phyloP scores from a whole-genome alignment of 2,797 vertebrate genomes.

The Argyrosomus regius region DNA sequence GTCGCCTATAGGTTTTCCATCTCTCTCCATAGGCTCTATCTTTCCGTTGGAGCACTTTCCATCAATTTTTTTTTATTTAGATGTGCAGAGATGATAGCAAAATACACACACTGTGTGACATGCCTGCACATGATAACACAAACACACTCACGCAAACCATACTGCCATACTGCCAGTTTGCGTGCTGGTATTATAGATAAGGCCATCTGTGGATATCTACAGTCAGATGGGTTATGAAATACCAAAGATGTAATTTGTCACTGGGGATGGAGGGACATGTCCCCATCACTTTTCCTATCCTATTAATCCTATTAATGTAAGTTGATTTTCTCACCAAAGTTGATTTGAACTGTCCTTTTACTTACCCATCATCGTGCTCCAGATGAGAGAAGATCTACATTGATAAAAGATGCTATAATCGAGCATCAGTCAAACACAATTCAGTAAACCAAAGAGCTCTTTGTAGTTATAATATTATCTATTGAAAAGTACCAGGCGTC shows the following conservation, averaged over 20 bases:
- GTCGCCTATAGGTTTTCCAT: conserved; percentile 47
- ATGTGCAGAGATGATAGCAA: conserved; percentile 28
- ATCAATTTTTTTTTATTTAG: conserved; percentile 46
- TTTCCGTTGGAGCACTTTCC: not conserved
- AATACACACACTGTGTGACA: not conserved
- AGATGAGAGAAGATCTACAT: not conserved
- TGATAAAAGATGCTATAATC: not conserved
- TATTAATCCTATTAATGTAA: not conserved
- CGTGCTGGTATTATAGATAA: not conserved
- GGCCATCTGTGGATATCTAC: not conserved
- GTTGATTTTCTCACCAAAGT: not conserved
- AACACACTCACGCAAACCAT: not conserved
- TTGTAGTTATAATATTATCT: not conserved
- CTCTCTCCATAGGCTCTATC: conserved; percentile 16
- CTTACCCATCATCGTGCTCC: not conserved
- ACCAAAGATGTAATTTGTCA: not conserved
- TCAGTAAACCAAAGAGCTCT: not conserved
- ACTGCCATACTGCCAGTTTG: not conserved
- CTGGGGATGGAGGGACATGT: not conserved
- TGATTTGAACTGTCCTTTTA: not conserved
- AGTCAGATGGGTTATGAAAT: conserved; percentile 2
- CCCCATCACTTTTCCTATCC: not conserved
- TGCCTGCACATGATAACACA: conserved; percentile 8
- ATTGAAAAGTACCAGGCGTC: not conserved
- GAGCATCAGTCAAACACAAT: not conserved